Evolutionary conservation across 2,888 invertebrate species (phyloP), one percentile per base, ranked within the genome.

Genomic region (Andrena marginata): DNA sequence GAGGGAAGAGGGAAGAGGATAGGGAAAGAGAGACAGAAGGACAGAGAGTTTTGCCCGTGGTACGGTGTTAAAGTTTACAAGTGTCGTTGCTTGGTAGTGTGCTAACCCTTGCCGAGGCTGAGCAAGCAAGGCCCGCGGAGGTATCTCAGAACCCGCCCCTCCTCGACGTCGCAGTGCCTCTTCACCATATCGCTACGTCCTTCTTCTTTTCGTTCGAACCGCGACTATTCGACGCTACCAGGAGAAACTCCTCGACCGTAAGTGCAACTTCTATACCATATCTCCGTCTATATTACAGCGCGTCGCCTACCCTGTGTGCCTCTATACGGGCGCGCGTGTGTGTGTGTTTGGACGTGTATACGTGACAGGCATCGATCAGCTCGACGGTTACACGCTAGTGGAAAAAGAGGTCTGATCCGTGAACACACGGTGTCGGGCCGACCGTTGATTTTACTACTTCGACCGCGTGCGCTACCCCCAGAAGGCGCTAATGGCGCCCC

Each of bases 141-240:
- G 89, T 87, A 87, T 83, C 79, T 83, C 81, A 89, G 87, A 89
- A 85, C 87, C 87, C 88, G 84, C 89, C 87, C 89, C 85, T 73
- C 87, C 78, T 87, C 87, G 80, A 89, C 88, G 85, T 88, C 86
- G 87, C 88, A 88, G 88, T 89, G 88, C 88, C 88, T 87, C 84
- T 85, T 88, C 77, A 85, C 85, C 80, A 71, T 78, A 87, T 85
- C 82, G 80, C 87, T 82, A 87, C 87, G 89, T 88, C 84, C 78
- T 88, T 86, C 77, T 88, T 86, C 78, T 86, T 84, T 81, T 77
- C 72, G 78, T 88, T 88, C 76, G 65, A 84, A 63, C 70, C 77
- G 84, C 81, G 84, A 81, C 81, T 70, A 88, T 82, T 71, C 85
- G 69, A 86, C 88, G 76, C 84, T 71, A 74, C 71, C 65, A 56